Evolutionary conservation across 2,888 invertebrate species (phyloP), one percentile per base, ranked within the genome.

Genomic region (Noctua pronuba): DNA sequence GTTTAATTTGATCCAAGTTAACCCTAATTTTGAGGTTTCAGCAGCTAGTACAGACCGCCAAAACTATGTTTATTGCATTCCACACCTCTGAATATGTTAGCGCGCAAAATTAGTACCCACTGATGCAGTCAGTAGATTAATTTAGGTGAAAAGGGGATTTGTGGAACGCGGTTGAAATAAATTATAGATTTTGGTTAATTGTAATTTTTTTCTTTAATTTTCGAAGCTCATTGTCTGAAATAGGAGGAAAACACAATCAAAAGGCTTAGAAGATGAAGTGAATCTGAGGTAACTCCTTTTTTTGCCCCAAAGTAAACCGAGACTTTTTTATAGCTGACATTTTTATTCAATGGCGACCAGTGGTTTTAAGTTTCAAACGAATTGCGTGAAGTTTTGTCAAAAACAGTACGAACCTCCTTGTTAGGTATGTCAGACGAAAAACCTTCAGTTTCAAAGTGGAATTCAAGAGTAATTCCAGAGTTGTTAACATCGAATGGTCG

Each of bases 41-140:
- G 21, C 18, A 55, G n/a, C 16, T 49, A 16, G 16, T 18, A 8
- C 11, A 46, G 16, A 65, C 13, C 38, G 28, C 60, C 66, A 38
- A 66, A 73, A 70, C 49, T 55, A 55, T 41, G 58, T 71, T 60
- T 52, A 68, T 68, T 58, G 35, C 55, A 77, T 67, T 72, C 46
- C 58, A 24, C 38, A 60, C 13, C 24, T 41, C 31, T 55, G 67
- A 60, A 55, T 72, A 52, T 65, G 65, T 69, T 82, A 75, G 67
- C 49, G 62, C 60, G 31, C 52, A 31, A 78, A 79, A 82, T 79
- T 65, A 70, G 64, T 78, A 60, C 46, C 67, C 46, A 70, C 71
- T 75, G 58, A 64, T 82, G 72, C 78, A 75, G 72, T 72, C 68
- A 66, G 60, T 52, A 46, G 72, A 75, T 85, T 73, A 74, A 72